Percentiles rank a stretch among this genome's conserved stretches.
These are phyloP conservation scores for Pipistrellus nathusii DNA, from an alignment of 2,797 vertebrate genomes.

Conservation along the genomic window DNA sequence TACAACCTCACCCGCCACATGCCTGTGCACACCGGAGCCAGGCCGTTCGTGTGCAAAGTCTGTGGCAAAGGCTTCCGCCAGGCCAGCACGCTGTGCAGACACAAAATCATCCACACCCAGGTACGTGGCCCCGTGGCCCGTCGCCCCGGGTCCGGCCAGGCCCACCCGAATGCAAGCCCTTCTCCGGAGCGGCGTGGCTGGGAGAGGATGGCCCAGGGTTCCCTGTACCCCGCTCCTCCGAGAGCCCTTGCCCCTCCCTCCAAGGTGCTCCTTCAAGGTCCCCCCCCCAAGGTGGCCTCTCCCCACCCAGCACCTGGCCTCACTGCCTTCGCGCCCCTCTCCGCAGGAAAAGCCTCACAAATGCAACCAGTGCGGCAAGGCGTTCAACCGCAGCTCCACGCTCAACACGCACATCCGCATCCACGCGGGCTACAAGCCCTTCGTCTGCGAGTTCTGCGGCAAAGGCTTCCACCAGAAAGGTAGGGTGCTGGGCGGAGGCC, in stretches of 20 bases:
- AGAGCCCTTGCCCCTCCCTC: not conserved
- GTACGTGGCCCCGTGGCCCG: slow-evolving; percentile 84
- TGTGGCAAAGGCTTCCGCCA: slow-evolving; percentile 94
- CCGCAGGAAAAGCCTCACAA: slow-evolving; percentile 94
- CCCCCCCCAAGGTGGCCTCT: not conserved
- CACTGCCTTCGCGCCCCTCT: slow-evolving; percentile 63
- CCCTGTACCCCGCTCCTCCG: not conserved
- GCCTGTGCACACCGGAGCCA: slow-evolving; percentile 93
- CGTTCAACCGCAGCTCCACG: slow-evolving; percentile 95
- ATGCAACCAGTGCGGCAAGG: slow-evolving; percentile 95
- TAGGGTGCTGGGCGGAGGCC: slow-evolving; percentile 76
- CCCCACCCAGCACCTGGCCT: not conserved
- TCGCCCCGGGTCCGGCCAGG: slow-evolving; percentile 32
- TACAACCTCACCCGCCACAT: slow-evolving; percentile 94
- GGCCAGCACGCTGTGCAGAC: slow-evolving; percentile 93
- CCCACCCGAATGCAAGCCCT: not conserved
- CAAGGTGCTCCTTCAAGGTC: not conserved
- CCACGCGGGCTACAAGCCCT: slow-evolving; percentile 95
- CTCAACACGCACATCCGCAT: slow-evolving; percentile 95
- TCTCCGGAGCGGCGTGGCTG: not conserved
- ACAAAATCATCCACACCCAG: slow-evolving; percentile 96
- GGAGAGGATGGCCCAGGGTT: slow-evolving; percentile 2
- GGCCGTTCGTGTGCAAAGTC: slow-evolving; percentile 94
- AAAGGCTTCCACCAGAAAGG: slow-evolving; percentile 97
- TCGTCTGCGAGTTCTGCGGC: slow-evolving; percentile 95